Evolutionary conservation across 2,113 vertebrate species (phyloP), one percentile per base, ranked within the genome.

Genomic region (Serilophus lunatus): DNA sequence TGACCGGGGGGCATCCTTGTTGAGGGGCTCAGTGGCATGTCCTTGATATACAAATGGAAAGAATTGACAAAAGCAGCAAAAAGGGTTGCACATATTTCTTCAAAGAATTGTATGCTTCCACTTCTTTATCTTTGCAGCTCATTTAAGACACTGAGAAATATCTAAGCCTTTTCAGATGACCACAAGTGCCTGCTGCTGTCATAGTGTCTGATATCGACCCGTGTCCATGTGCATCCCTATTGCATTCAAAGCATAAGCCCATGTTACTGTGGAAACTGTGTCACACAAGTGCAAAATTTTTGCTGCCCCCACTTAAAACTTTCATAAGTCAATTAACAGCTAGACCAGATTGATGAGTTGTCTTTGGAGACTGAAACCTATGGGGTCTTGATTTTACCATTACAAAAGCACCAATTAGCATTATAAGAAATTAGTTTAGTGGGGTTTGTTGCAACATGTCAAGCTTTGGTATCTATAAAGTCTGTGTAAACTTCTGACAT

Each of bases 301-400:
- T 7, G 2, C 95, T 95, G 84, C 77, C 75, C 68, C 45, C 90
- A 82, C 33, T 28, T 97, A 72, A 75, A 82, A 92, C 83, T 90
- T 93, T 82, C 71, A 79, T 97, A 97, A 90, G 88, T 66, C 86
- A 91, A 17, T 57, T 70, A 86, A 57, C 9, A 89, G 71, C 92
- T 92, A 92, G 82, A 70, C 38, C 86, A 82, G 86, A 65, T 93
- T 97, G 93, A 86, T 97, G 96, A 42, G 72, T 84, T 97, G 85
- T 82, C 88, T 98, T 98, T 96, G 86, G 95, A 91, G 81, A 88
- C 88, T 36, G 56, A 87, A 93, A 69, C 77, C 59, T 78, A 12
- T 28, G 22, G 90, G 77, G 59, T 76, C 79, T 66, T 93, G 63
- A 81, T 95, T 96, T 96, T 33, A 56, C 71, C 57, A 76, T 76